A percentile compares a stretch with the other conserved stretches of the same genome.
phyloP scores from a whole-genome alignment of 2,113 vertebrate genomes.

The Labrus mixtus region DNA sequence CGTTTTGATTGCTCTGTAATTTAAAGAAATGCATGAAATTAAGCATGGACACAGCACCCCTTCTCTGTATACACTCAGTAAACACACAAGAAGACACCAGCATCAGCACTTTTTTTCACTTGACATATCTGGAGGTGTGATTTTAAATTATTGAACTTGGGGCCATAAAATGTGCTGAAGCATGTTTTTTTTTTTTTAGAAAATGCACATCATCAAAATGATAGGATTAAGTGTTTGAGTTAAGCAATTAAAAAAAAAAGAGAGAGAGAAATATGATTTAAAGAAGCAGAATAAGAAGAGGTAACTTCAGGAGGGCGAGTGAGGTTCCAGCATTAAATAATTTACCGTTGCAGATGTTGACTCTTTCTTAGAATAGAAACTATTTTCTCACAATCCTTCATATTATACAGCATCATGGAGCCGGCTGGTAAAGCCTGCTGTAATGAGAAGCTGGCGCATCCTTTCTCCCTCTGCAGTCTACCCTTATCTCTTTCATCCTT shows the following conservation, averaged over 20 bases:
- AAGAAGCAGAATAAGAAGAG: constrained; percentile 6
- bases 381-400: not conserved
- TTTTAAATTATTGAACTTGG: constrained; percentile 7
- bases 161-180: not conserved
- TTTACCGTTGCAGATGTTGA: constrained; percentile 35
- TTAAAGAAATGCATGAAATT: no score
- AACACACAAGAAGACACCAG: not conserved
- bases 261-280: not conserved
- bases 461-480: not conserved
- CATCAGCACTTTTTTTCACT: not conserved
- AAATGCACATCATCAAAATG: not conserved
- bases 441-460: constrained; percentile 4
- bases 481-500: constrained; percentile 31
- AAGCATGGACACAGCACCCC: not conserved
- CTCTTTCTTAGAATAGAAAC: not conserved
- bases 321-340: constrained; percentile 19
- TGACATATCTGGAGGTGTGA: not conserved
- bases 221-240: not conserved
- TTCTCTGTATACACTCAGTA: not conserved
- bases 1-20: no score
- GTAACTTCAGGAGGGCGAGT: not conserved
- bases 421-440: not conserved
- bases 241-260: not conserved
- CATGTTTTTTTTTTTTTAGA: not conserved
- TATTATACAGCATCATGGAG: not conserved